Evolutionary conservation across 2,888 invertebrate genomes (phyloP).

Genomic region (Cryptus armator): DNA sequence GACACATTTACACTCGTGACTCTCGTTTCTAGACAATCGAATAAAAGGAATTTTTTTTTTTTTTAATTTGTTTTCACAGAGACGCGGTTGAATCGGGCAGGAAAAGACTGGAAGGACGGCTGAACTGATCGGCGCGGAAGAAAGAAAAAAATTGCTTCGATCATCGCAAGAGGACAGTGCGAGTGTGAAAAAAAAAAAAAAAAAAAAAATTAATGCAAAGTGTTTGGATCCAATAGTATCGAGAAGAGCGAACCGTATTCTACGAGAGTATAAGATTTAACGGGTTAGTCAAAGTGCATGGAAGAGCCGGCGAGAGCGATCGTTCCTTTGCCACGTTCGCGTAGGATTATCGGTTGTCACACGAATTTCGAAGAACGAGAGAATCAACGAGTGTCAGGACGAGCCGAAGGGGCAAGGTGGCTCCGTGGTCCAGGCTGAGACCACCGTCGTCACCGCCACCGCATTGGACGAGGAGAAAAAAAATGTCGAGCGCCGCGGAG

Average conservation of each 20-base stretch:
- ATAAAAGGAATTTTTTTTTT: conserved; percentile 10
- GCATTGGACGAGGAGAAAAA: conserved; percentile 72
- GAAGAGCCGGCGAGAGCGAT: conserved; percentile 56
- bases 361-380: conserved; percentile 33
- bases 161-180: conserved; percentile 42
- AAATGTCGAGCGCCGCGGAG: conserved; percentile 82
- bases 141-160: conserved; percentile 18
- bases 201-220: conserved; percentile 35
- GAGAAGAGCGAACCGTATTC: background rate
- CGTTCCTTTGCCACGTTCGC: conserved; percentile 53
- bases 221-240: conserved; percentile 37
- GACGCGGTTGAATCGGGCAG: conserved; percentile 64
- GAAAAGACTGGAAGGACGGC: conserved; percentile 40
- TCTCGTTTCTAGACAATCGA: background rate
- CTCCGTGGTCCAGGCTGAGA: conserved; percentile 74
- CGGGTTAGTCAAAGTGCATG: conserved; percentile 56
- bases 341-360: conserved; percentile 11
- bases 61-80: conserved; percentile 34
- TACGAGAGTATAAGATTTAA: conserved; percentile 6
- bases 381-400: conserved; percentile 55
- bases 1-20: background rate
- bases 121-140: conserved; percentile 41
- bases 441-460: conserved; percentile 63
- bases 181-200: conserved; percentile 38
- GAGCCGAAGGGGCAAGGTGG: conserved; percentile 78